A percentile compares a stretch with the other conserved stretches of the same genome.
Conservation (phyloP, 2,797 vertebrate species). For the Phaenicophaeus curvirostris region DNA sequence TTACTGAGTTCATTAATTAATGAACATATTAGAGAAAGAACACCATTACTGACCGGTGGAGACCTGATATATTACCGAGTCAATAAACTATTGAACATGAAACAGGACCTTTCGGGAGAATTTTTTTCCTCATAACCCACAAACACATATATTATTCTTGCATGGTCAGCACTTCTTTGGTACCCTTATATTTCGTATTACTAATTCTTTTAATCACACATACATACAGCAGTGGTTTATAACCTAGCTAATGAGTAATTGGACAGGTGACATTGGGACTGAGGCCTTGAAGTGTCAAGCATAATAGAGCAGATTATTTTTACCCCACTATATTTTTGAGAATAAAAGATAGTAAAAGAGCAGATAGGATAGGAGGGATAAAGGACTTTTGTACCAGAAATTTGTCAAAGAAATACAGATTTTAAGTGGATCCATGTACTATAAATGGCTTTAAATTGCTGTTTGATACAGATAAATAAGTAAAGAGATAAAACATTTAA, state of each 20-base stretch:
- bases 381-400: neutral
- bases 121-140: constrained; percentile 49
- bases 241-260: constrained; percentile 61
- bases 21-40: constrained; percentile 75
- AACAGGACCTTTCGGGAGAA: constrained; percentile 68
- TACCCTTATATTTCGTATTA: constrained; percentile 70
- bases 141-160: constrained; percentile 72
- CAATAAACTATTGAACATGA: constrained; percentile 72
- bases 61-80: constrained; percentile 72
- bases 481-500: neutral
- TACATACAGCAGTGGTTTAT: constrained; percentile 55
- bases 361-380: neutral
- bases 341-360: neutral
- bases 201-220: constrained; percentile 67
- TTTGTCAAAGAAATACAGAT: neutral
- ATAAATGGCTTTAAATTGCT: neutral
- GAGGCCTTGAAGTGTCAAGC: constrained; percentile 22
- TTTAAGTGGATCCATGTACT: neutral
- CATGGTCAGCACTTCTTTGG: constrained; percentile 64
- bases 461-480: neutral
- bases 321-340: neutral
- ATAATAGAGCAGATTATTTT: neutral
- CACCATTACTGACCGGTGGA: constrained; percentile 66
- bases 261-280: constrained; percentile 54
- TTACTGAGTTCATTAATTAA: constrained; percentile 75